Conservation (phyloP, 2,888 invertebrate genomes). For the Candidula unifasciata region DNA sequence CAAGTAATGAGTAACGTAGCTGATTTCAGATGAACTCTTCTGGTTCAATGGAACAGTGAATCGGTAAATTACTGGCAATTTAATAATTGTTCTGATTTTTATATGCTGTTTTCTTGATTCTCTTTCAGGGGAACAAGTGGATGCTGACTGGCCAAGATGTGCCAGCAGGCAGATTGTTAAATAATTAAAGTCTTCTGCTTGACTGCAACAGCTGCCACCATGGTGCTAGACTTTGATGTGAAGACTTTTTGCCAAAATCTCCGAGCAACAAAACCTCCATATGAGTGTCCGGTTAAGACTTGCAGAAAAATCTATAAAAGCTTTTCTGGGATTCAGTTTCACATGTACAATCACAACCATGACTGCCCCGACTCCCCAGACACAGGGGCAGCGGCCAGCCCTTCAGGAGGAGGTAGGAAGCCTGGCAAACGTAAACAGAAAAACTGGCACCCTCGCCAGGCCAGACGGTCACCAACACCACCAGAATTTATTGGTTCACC, state of each 20-base stretch:
- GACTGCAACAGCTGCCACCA: conserved; percentile 51
- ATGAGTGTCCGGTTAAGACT: conserved; percentile 89
- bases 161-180: not conserved
- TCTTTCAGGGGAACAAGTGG: conserved; percentile 17
- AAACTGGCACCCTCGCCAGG: conserved; percentile 73
- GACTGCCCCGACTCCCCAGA: conserved; percentile 81
- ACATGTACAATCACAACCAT: conserved; percentile 90
- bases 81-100: too few species aligned
- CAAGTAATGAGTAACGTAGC: too few species aligned
- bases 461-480: conserved; percentile 75
- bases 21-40: too few species aligned
- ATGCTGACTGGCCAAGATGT: not conserved
- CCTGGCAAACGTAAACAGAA: conserved; percentile 79
- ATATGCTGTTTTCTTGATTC: conserved; percentile 2
- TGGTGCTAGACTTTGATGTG: conserved; percentile 91
- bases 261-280: conserved; percentile 89
- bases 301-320: conserved; percentile 92
- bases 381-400: conserved; percentile 58
- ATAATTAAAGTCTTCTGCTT: not conserved
- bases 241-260: conserved; percentile 90
- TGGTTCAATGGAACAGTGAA: too few species aligned
- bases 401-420: conserved; percentile 58
- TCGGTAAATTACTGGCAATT: too few species aligned
- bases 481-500: conserved; percentile 75
- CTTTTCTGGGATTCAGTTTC: conserved; percentile 90